These are phyloP conservation scores for Dicyrtoma fusca DNA, from an alignment of 2,888 invertebrate species.

Conservation along the genomic window DNA sequence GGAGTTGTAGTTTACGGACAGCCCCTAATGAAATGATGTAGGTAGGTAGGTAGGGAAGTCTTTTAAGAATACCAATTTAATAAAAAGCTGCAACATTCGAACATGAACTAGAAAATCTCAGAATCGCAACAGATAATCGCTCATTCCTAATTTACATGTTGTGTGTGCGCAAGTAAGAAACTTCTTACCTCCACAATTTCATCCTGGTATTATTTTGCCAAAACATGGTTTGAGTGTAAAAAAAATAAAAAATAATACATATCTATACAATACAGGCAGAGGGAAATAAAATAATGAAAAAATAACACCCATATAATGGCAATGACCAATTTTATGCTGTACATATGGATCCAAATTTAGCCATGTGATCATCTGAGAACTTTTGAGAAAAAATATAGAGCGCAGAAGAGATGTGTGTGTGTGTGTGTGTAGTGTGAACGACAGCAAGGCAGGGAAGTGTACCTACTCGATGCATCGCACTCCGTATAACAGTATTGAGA, in stretches of 20 bases:
- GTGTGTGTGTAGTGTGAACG: neutral
- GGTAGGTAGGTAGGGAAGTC: too few species aligned
- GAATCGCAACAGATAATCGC: too few species aligned
- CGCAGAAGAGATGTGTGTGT: conserved; percentile 9
- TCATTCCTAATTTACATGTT: too few species aligned
- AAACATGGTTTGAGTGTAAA: too few species aligned
- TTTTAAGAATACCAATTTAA: too few species aligned
- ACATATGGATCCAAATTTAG: conserved; percentile 50
- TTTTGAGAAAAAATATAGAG: conserved; percentile 12
- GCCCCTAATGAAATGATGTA: too few species aligned
- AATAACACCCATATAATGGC: neutral
- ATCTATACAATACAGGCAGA: neutral
- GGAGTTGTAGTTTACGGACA: too few species aligned
- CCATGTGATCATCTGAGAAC: conserved; percentile 49
- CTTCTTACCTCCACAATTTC: too few species aligned
- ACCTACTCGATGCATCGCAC: neutral
- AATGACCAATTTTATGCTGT: neutral
- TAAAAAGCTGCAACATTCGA: too few species aligned
- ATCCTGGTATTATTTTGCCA: too few species aligned
- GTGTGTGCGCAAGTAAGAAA: too few species aligned
- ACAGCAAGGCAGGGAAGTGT: neutral
- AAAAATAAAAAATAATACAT: conserved; percentile 9
- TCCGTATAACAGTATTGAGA: neutral
- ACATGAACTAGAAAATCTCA: too few species aligned
- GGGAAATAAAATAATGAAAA: neutral